phyloP scores from a whole-genome alignment of 2,888 invertebrate genomes.

The Spilosoma lubricipeda region DNA sequence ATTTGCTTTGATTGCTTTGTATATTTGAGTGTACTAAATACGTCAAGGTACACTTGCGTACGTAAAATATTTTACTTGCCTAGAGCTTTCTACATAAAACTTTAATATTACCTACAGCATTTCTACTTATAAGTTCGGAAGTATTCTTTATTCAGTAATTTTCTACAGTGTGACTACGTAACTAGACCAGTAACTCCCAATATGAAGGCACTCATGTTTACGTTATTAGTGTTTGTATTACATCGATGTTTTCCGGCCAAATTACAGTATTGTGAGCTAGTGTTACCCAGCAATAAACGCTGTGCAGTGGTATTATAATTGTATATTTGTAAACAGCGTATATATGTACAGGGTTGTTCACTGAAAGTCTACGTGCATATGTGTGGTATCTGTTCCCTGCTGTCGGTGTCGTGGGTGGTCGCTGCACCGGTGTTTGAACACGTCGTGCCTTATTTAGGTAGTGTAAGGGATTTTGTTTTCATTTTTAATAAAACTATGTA shows the following conservation, averaged over 20 bases:
- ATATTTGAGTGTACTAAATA: not conserved
- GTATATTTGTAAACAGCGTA: slow-evolving; percentile 64
- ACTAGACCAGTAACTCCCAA: slow-evolving; percentile 1
- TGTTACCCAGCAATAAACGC: slow-evolving; percentile 37
- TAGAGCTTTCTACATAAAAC: not conserved
- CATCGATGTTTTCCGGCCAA: slow-evolving; percentile 65
- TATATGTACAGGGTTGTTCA: slow-evolving; percentile 62
- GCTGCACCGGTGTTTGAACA: slow-evolving; percentile 68
- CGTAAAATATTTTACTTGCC: not conserved
- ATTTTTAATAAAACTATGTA: slow-evolving; percentile 84
- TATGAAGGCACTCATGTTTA: slow-evolving; percentile 19
- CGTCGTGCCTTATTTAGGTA: slow-evolving; percentile 85
- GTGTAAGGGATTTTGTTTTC: slow-evolving; percentile 84
- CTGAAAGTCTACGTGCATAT: slow-evolving; percentile 52
- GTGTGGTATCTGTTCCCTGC: slow-evolving; percentile 45
- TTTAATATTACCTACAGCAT: not conserved
- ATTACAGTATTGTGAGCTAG: slow-evolving; percentile 51
- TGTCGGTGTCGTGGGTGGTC: slow-evolving; percentile 32
- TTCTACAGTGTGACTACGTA: not conserved
- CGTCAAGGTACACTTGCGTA: not conserved
- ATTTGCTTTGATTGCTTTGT: not conserved
- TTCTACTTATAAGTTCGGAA: not conserved
- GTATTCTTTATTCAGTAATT: not conserved
- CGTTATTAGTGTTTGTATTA: slow-evolving; percentile 31
- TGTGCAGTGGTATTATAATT: slow-evolving; percentile 50